Evolutionary conservation across 2,797 vertebrate species (phyloP), one percentile per base, ranked within the genome.

Genomic region (Molossus molossus): DNA sequence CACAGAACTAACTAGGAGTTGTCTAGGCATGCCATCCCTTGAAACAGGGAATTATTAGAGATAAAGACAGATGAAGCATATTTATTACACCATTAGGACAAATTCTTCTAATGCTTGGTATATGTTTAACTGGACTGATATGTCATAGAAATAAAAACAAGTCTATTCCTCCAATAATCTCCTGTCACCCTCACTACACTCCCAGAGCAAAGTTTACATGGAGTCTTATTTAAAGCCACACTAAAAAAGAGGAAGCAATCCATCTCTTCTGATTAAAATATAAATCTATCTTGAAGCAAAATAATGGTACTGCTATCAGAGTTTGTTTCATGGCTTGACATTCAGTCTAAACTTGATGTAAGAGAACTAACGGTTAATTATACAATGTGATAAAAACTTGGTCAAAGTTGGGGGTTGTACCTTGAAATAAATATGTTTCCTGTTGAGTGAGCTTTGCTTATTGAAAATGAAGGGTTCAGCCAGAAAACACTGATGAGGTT

Each of bases 311-410:
- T 75, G 62, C 92, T 82, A 95, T 86, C 55, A 53, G 67, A 48
- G 45, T 83, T 83, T 96, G 70, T 75, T 95, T 89, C 91, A 67
- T 13, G 21, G 55, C 3, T 70, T 95, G 58, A 92, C 82, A 93
- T 87, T 97, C 83, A 94, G 79, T 95, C 75, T 91, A 96, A 95
- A 95, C 75, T 81, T 95, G 86, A 92, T 93, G 95, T 85, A 90
- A 84, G 89, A 92, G 58, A 94, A 90, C 37, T 77, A 77, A 85
- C 14, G 29, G 82, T 60, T 85, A 93, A 85, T 95, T 90, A 95
- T 17, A 69, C 13, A 64, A 88, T 64, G 64, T 89, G 89, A 94
- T 93, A 94, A 96, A 96, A 96, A 77, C 40, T 53, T 84, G 75
- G 86, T 75, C 76, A 70, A 87, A 95, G 69, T 37, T 72, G 57